Evolutionary conservation across 2,888 invertebrate species (phyloP).

Genomic region (Drosophila conformis): DNA sequence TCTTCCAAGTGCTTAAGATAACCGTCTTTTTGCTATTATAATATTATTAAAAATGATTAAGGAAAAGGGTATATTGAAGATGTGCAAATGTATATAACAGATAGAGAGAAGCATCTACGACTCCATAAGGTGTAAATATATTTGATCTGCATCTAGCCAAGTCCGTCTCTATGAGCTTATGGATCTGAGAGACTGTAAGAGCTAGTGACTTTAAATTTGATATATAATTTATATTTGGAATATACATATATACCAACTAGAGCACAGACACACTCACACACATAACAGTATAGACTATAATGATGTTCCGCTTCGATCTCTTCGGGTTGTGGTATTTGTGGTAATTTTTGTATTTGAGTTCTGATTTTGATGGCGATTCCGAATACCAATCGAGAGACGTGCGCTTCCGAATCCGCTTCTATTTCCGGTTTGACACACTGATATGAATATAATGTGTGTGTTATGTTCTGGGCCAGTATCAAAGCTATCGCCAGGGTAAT

Average conservation of each 20-base stretch:
- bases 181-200: background rate
- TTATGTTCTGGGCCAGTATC: background rate
- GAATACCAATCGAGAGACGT: background rate
- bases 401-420: background rate
- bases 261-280: background rate
- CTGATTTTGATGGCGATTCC: background rate
- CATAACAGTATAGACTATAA: no score
- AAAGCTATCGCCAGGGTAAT: background rate
- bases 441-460: background rate
- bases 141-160: background rate
- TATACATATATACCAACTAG: background rate
- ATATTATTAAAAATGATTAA: background rate
- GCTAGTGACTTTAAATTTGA: background rate
- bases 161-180: rapidly evolving
- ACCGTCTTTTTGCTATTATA: no score
- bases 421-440: background rate
- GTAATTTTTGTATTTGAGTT: background rate
- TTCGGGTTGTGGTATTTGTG: no score
- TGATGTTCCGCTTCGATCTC: no score
- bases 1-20: background rate
- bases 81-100: background rate
- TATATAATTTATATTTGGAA: background rate
- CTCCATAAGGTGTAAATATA: background rate
- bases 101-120: no score
- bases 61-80: background rate